Evolutionary conservation across 2,797 vertebrate genomes (phyloP), one percentile per base, ranked within the genome.

Genomic region (Sebastes variabilis): DNA sequence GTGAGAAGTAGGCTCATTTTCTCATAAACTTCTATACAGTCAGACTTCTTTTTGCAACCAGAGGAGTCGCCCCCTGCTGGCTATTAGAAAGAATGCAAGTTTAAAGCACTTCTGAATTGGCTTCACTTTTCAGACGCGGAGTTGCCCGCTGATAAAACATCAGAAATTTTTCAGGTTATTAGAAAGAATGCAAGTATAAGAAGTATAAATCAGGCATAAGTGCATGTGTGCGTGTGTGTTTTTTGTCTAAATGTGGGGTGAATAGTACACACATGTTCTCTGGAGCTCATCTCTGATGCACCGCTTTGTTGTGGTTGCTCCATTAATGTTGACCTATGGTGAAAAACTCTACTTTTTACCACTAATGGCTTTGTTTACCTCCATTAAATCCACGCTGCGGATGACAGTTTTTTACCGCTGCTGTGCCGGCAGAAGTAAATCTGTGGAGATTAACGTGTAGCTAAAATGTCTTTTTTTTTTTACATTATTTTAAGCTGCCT

Each of bases 321-420:
- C 90, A 81, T 92, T 88, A 87, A 79, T 79, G 79, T 70, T 75
- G 74, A 85, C 67, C 71, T 24, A 13, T 62, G 42, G 58, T 81
- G 74, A 84, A 87, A 88, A 86, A 85, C 49, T 36, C 60, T 70
- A 66, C 83, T 85, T 88, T 42, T 89, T 32, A 24, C 79, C 71
- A 30, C 83, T 91, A 91, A 93, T 92, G 71, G 82, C 75, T 90
- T 81, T 91, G 88, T 93, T 93, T 89, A 86, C 87, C 36, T 81
- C 60, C 67, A 72, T 88, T 88, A 80, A 83, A 80, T 84, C 79
- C 62, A 54, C 70, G 66, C 68, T 18, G 61, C 11, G 8, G 74
- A 82, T 79, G 56, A n/a, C 25, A 12, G 29, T 30, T 66, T 83
- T 60, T 60, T 25, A 2, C 24, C 1, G 3, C 13, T 32, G 6